Percentiles rank a stretch among this genome's conserved stretches.
phyloP scores from a whole-genome alignment of 1,140 invertebrate species.

The Brachionus plicatilis region DNA sequence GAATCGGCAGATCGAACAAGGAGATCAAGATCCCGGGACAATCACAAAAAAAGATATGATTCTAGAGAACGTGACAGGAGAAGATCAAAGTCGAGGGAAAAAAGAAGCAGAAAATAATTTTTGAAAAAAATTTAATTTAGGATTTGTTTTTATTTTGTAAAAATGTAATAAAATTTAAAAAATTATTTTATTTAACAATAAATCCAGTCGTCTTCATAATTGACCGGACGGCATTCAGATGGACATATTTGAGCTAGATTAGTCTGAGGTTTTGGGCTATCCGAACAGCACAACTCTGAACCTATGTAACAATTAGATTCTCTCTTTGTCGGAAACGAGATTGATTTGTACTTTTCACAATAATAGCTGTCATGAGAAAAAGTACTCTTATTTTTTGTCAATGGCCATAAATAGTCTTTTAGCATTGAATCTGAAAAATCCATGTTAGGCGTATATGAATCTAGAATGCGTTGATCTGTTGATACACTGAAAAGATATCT shows the following conservation, averaged over 20 bases:
- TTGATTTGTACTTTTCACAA: background rate
- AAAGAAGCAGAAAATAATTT: background rate
- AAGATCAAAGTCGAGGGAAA: background rate
- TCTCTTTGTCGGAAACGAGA: slow-evolving; percentile 16
- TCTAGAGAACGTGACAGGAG: background rate
- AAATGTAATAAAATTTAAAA: background rate
- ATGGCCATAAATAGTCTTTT: background rate
- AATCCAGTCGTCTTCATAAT: background rate
- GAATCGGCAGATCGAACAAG: background rate
- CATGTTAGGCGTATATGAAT: background rate
- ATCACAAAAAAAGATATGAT: background rate
- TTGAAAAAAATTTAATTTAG: background rate
- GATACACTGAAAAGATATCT: background rate
- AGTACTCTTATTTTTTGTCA: background rate
- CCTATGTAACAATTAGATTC: slow-evolving; percentile 25
- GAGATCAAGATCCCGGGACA: background rate
- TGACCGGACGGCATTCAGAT: background rate
- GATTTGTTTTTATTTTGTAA: slow-evolving; percentile 2
- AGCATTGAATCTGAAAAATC: background rate
- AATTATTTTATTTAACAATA: background rate
- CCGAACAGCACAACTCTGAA: background rate
- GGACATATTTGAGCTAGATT: background rate
- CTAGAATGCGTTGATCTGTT: background rate
- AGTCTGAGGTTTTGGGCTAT: background rate
- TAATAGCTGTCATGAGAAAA: slow-evolving; percentile 33